Evolutionary conservation across 1,140 invertebrate genomes (phyloP).

Genomic region (Zaprionus inermis): DNA sequence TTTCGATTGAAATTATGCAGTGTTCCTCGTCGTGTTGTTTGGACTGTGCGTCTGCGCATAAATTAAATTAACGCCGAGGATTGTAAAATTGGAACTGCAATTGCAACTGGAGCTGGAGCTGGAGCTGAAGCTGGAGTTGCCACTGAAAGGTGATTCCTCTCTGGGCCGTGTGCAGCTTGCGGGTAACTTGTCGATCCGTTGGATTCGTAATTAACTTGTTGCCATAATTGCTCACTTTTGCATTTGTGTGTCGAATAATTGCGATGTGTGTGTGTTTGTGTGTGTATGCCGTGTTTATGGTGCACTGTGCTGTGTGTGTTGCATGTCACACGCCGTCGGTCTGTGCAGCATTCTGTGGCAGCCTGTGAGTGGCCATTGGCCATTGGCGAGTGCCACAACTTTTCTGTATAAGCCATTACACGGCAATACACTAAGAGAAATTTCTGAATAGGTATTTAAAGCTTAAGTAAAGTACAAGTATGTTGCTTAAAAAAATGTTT

Average conservation of each 20-base stretch:
- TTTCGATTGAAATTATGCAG: constrained; percentile 42
- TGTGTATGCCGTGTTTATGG: background rate
- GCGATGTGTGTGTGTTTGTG: background rate
- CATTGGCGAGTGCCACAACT: constrained; percentile 38
- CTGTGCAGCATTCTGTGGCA: constrained; percentile 3
- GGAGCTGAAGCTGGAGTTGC: background rate
- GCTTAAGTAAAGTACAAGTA: too few species aligned
- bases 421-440: constrained; percentile 10
- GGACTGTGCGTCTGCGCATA: constrained; percentile 52
- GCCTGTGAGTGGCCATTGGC: background rate
- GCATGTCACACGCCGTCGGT: constrained; percentile 40
- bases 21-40: constrained; percentile 17
- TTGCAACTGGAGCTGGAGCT: constrained; percentile 10
- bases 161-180: constrained; percentile 15
- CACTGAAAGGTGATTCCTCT: constrained; percentile 8
- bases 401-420: constrained; percentile 46
- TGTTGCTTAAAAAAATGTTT: too few species aligned
- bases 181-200: constrained; percentile 13
- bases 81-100: constrained; percentile 9
- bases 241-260: constrained; percentile 27
- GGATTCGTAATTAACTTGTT: constrained; percentile 68
- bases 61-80: constrained; percentile 59
- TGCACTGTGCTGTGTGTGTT: constrained; percentile 11
- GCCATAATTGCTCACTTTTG: constrained; percentile 66
- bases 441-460: background rate